These are phyloP conservation scores for Geotrupes spiniger DNA, from an alignment of 2,888 invertebrate species.

Conservation along the genomic window DNA sequence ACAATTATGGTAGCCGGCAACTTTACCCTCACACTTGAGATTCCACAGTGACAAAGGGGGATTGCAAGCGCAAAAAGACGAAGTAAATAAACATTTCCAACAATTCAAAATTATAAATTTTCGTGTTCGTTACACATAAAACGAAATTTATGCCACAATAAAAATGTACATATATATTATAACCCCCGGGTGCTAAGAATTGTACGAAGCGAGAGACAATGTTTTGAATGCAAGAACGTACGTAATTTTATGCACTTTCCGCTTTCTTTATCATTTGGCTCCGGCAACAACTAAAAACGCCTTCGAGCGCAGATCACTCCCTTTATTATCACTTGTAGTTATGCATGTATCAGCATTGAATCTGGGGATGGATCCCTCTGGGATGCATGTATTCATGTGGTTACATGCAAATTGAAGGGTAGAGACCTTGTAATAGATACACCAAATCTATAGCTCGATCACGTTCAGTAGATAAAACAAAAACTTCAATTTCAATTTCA, in stretches of 20 bases:
- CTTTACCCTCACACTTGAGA: constrained; percentile 7
- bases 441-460: constrained; percentile 13
- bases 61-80: not conserved
- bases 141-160: too few species aligned
- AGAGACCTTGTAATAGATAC: constrained; percentile 20
- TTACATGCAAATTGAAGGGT: constrained; percentile 18
- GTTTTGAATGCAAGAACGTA: too few species aligned
- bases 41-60: constrained; percentile 2
- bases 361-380: constrained; percentile 7
- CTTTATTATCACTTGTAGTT: constrained; percentile 13
- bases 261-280: not conserved
- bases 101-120: too few species aligned
- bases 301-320: constrained; percentile 11
- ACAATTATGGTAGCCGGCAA: constrained; percentile 27
- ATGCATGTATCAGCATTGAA: constrained; percentile 10
- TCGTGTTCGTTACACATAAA: too few species aligned
- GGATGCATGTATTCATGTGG: constrained; percentile 10
- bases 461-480: constrained; percentile 4
- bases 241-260: not conserved
- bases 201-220: too few species aligned
- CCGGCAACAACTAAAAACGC: constrained; percentile 7
- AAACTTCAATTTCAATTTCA: too few species aligned
- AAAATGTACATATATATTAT: too few species aligned
- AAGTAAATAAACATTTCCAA: too few species aligned
- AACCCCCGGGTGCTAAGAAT: too few species aligned